These are phyloP conservation scores for Labeo rohita DNA, from an alignment of 2,113 vertebrate genomes.

Conservation along the genomic window DNA sequence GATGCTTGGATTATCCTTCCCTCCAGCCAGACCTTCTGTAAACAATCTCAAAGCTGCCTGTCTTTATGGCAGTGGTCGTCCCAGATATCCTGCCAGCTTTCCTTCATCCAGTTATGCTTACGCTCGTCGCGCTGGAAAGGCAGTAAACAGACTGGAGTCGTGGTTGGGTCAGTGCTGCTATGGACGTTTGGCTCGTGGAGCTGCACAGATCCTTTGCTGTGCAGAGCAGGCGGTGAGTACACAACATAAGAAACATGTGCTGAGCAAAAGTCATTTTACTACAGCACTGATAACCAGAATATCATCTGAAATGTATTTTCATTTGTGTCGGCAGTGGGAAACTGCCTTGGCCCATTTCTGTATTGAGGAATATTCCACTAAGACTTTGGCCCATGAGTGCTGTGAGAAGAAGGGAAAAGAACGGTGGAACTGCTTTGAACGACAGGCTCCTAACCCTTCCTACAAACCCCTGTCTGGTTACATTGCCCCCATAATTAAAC, in stretches of 20 bases:
- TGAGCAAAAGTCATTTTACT: background rate
- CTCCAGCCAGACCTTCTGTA: slow-evolving; percentile 73
- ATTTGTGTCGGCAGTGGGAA: slow-evolving; percentile 65
- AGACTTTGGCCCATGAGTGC: slow-evolving; percentile 61
- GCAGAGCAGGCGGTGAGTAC: slow-evolving; percentile 72
- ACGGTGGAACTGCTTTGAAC: slow-evolving; percentile 67
- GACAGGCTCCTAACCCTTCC: slow-evolving; percentile 58
- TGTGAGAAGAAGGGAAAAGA: slow-evolving; percentile 47
- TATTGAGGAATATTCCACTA: slow-evolving; percentile 62
- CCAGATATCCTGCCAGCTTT: slow-evolving; percentile 70
- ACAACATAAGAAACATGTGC: background rate
- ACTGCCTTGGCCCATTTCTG: slow-evolving; percentile 68
- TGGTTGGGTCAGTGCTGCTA: slow-evolving; percentile 72
- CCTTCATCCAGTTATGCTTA: slow-evolving; percentile 69
- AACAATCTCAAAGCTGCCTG: slow-evolving; percentile 74
- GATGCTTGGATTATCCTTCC: slow-evolving; percentile 66
- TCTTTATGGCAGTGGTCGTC: slow-evolving; percentile 53
- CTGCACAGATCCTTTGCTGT: slow-evolving; percentile 71
- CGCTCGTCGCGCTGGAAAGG: slow-evolving; percentile 71
- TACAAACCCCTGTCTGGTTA: slow-evolving; percentile 58
- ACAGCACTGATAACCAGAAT: background rate
- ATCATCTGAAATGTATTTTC: background rate
- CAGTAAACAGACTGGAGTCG: slow-evolving; percentile 75
- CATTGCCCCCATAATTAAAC: slow-evolving; percentile 8
- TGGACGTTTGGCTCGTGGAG: accelerated